phyloP scores from a whole-genome alignment of 2,797 vertebrate genomes.

The Calcarius lapponicus region DNA sequence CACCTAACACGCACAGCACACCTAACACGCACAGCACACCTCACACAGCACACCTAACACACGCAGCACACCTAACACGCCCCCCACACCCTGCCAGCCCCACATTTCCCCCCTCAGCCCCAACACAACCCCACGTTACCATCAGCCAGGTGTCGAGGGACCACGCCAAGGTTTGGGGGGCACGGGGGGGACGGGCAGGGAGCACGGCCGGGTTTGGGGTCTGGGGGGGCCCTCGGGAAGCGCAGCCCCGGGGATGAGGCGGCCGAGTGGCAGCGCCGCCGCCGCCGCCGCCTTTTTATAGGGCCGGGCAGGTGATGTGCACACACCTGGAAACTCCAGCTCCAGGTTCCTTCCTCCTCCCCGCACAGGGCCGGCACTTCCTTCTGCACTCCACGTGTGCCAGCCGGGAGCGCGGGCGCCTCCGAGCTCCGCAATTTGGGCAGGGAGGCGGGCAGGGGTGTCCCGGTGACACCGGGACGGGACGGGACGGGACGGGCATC shows the following conservation, averaged over 20 bases:
- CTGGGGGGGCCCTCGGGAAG: background rate
- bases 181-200: too few species aligned
- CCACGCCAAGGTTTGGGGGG: background rate
- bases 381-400: background rate
- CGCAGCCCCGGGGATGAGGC: background rate
- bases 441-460: background rate
- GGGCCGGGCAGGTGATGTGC: slow-evolving; percentile 39
- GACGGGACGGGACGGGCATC: background rate
- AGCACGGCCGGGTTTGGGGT: too few species aligned
- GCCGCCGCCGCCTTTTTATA: slow-evolving; percentile 51
- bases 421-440: fast-evolving
- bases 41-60: too few species aligned
- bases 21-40: too few species aligned
- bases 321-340: slow-evolving; percentile 71
- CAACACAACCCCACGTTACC: background rate
- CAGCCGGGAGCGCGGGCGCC: background rate
- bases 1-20: too few species aligned
- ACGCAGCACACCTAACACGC: too few species aligned
- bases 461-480: background rate
- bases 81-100: background rate
- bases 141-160: background rate
- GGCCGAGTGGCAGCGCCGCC: background rate
- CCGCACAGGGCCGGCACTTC: slow-evolving; percentile 13
- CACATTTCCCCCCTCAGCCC: background rate
- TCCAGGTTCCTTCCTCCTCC: slow-evolving; percentile 41